These are phyloP conservation scores for Sesamia inferens DNA, from an alignment of 2,888 invertebrate species.

Conservation along the genomic window DNA sequence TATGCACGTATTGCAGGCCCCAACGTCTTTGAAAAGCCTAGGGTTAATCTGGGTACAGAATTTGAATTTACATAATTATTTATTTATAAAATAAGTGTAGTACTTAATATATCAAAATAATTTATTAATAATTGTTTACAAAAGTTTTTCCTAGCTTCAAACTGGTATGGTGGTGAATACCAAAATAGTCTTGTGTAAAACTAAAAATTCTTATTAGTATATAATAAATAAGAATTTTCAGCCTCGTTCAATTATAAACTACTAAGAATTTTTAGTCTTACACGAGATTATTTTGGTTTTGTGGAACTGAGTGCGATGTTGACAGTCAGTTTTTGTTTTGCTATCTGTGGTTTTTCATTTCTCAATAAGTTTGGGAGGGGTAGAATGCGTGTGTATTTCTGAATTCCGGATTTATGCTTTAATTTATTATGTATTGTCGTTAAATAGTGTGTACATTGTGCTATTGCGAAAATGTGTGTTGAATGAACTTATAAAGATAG, in stretches of 20 bases:
- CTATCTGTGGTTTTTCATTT: conserved; percentile 85
- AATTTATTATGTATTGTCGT: conserved; percentile 77
- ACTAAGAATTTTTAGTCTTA: too few relatives aligned
- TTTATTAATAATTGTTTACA: neutral
- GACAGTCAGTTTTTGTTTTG: conserved; percentile 64
- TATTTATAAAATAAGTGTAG: neutral
- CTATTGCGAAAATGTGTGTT: conserved; percentile 79
- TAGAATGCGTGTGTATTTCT: conserved; percentile 88
- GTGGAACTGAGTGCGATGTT: conserved; percentile 62
- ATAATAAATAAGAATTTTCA: too few relatives aligned
- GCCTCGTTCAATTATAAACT: too few relatives aligned
- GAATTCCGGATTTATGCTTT: conserved; percentile 81
- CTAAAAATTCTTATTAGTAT: too few relatives aligned
- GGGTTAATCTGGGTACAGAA: neutral
- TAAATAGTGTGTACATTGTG: conserved; percentile 78
- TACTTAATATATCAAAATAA: neutral
- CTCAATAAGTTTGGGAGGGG: conserved; percentile 88
- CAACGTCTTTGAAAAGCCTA: neutral
- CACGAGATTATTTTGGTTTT: conserved; percentile 6
- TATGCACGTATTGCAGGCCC: neutral
- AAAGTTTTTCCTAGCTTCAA: neutral
- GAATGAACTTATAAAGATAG: conserved; percentile 75
- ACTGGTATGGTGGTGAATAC: neutral
- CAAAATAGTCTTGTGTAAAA: too few relatives aligned
- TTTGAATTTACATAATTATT: neutral